Conservation (phyloP, 1,140 invertebrate species). For the Lordiphosa mommai region DNA sequence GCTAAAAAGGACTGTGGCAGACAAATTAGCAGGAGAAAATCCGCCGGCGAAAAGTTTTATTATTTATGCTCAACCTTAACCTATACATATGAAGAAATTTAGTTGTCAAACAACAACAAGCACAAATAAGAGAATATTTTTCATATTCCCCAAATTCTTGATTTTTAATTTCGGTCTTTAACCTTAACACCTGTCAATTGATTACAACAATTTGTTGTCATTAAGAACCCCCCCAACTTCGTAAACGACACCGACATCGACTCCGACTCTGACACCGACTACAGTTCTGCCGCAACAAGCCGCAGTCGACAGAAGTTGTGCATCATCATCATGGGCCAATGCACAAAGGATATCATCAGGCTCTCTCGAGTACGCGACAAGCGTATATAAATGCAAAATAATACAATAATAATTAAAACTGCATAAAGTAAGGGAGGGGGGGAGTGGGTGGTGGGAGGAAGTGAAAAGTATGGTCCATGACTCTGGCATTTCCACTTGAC, state of each 20-base stretch:
- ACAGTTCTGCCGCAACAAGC: no score
- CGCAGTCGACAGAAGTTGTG: constrained; percentile 21
- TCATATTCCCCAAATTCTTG: not conserved
- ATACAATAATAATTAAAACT: constrained; percentile 75
- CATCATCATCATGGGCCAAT: not conserved
- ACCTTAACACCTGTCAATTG: constrained; percentile 55
- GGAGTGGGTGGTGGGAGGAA: not conserved
- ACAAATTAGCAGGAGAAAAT: constrained; percentile 9
- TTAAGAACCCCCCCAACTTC: constrained; percentile 32
- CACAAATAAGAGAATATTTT: not conserved
- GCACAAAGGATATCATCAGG: constrained; percentile 18
- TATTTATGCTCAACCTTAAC: no score
- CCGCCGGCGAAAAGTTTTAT: no score
- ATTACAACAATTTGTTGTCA: constrained; percentile 67
- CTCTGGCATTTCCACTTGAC: constrained; percentile 17
- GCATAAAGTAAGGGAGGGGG: constrained; percentile 24
- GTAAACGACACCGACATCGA: not conserved
- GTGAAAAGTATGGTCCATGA: not conserved
- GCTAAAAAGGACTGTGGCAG: constrained; percentile 1
- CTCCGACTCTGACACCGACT: constrained; percentile 5
- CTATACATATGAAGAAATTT: no score
- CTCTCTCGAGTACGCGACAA: constrained; percentile 8
- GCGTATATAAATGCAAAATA: constrained; percentile 74
- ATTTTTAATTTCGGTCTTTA: constrained; percentile 34
- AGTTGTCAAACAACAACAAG: no score